Percentiles rank a stretch among this genome's conserved stretches.
phyloP scores from a whole-genome alignment of 2,797 vertebrate species.

The Parauchenoglanis punctatus region DNA sequence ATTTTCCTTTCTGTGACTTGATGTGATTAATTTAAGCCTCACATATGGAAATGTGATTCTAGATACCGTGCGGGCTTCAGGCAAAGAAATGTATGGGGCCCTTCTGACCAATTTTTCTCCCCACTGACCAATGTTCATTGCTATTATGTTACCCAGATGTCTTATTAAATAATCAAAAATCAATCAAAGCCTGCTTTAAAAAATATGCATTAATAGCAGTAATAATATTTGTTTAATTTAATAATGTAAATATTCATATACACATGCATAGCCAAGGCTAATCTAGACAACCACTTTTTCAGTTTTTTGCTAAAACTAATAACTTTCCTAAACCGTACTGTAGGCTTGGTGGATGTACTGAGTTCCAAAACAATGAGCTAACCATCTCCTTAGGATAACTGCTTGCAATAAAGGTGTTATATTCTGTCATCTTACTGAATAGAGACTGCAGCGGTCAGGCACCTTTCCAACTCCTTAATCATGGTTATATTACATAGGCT shows the following conservation, averaged over 20 bases:
- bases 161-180: slow-evolving; percentile 35
- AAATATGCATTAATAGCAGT: not conserved
- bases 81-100: not conserved
- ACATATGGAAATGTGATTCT: slow-evolving; percentile 26
- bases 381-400: not conserved
- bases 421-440: not conserved
- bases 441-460: not conserved
- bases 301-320: not conserved
- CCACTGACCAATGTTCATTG: not conserved
- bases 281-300: not conserved
- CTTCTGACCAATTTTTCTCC: not conserved
- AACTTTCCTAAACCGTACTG: not conserved
- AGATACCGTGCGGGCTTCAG: not conserved
- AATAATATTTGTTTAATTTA: slow-evolving; percentile 4
- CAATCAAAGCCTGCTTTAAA: not conserved
- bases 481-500: not conserved
- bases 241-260: not conserved
- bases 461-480: slow-evolving; percentile 7
- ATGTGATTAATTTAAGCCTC: slow-evolving; percentile 34
- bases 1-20: slow-evolving; percentile 43
- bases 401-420: not conserved
- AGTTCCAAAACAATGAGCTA: not conserved
- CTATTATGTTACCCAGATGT: slow-evolving; percentile 22
- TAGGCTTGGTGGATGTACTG: not conserved
- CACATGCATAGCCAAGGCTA: not conserved